These are phyloP conservation scores for Phasia obesa DNA, from an alignment of 2,888 invertebrate genomes.

Conservation along the genomic window DNA sequence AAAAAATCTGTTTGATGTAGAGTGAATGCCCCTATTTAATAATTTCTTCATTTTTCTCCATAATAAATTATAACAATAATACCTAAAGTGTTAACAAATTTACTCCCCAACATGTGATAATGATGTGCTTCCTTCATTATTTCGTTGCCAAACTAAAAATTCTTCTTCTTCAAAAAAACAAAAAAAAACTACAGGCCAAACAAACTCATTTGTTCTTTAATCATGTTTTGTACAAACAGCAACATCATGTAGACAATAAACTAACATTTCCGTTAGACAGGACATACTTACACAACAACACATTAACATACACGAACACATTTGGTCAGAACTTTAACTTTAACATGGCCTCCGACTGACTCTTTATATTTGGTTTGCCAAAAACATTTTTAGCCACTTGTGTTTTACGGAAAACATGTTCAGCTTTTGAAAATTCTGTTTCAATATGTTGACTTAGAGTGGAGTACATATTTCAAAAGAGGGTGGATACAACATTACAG, in stretches of 20 bases:
- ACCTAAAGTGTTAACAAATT: constrained; percentile 62
- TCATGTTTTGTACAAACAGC: constrained; percentile 52
- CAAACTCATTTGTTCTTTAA: constrained; percentile 54
- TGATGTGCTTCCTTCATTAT: not conserved
- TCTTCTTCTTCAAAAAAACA: not conserved
- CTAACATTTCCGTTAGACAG: constrained; percentile 53
- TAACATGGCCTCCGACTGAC: constrained; percentile 14
- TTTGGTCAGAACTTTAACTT: constrained; percentile 41
- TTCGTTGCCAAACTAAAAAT: not conserved
- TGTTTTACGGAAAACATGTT: constrained; percentile 34
- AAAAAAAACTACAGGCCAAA: not conserved
- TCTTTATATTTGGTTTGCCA: constrained; percentile 46
- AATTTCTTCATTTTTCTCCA: not conserved
- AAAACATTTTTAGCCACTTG: constrained; percentile 57
- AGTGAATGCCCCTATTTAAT: not conserved
- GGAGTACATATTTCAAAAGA: not conserved
- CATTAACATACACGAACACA: not conserved
- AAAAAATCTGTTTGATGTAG: no score
- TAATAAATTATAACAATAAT: constrained; percentile 46
- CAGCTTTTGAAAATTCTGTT: constrained; percentile 30
- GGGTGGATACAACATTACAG: not conserved
- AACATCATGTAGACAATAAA: constrained; percentile 40
- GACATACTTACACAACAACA: not conserved
- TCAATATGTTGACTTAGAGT: constrained; percentile 21
- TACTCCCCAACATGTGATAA: constrained; percentile 39